A percentile compares a stretch with the other conserved stretches of the same genome.
phyloP scores from a whole-genome alignment of 2,888 invertebrate species.

The Tipula confusa region DNA sequence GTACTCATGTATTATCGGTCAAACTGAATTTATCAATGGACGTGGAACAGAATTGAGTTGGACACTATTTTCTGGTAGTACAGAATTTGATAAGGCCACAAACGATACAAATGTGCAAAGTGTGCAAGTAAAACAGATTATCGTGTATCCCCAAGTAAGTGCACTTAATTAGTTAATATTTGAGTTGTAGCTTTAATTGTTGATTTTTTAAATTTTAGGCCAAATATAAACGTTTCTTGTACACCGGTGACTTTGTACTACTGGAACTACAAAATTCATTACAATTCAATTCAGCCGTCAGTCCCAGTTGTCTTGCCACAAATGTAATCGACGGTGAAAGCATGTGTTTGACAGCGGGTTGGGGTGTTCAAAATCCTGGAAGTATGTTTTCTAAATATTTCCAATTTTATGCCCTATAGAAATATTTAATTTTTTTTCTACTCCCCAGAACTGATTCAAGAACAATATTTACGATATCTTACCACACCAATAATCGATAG shows the following conservation, averaged over 20 bases:
- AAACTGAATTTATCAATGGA: slow-evolving; percentile 36
- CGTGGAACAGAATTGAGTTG: slow-evolving; percentile 35
- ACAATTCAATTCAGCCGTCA: slow-evolving; percentile 53
- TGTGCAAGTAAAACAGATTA: slow-evolving; percentile 48
- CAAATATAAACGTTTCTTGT: slow-evolving; percentile 56
- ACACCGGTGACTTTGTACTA: slow-evolving; percentile 56
- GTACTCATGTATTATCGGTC: slow-evolving; percentile 48
- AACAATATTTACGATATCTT: background rate
- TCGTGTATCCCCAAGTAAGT: slow-evolving; percentile 55
- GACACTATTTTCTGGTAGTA: slow-evolving; percentile 35
- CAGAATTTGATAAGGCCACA: slow-evolving; percentile 28
- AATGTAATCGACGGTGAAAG: slow-evolving; percentile 51
- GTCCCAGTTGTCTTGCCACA: slow-evolving; percentile 56
- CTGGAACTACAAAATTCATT: slow-evolving; percentile 54
- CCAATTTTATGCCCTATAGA: no score
- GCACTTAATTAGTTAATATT: slow-evolving; percentile 5
- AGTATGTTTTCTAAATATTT: background rate
- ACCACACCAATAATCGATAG: slow-evolving; percentile 50
- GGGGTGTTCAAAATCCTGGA: slow-evolving; percentile 42
- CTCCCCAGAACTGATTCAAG: background rate
- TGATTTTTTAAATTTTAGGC: slow-evolving; percentile 42
- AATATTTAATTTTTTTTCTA: background rate
- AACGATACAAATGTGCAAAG: slow-evolving; percentile 33
- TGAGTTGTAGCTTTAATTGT: background rate
- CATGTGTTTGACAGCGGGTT: slow-evolving; percentile 57